A percentile compares a stretch with the other conserved stretches of the same genome.
Conservation (phyloP, 2,113 vertebrate genomes). For the Laterallus jamaicensis region DNA sequence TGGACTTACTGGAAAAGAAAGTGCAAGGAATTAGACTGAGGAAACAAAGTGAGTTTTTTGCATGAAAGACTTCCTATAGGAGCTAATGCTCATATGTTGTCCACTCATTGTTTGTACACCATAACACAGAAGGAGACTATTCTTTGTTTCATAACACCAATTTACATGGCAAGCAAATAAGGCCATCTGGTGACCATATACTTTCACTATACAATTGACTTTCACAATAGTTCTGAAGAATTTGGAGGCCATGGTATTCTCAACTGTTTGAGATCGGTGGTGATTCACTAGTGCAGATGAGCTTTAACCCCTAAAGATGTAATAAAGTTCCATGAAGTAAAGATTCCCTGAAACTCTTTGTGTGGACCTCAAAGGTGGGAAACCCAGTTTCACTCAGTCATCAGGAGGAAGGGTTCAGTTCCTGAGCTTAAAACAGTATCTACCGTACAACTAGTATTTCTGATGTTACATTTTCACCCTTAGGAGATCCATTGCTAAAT, state of each 20-base stretch:
- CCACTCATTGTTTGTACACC: not conserved
- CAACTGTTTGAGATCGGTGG: accelerated
- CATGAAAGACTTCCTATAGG: not conserved
- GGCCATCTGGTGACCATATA: not conserved
- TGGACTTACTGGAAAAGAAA: not conserved
- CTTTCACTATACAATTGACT: not conserved
- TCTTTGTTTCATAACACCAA: not conserved
- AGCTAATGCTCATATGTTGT: not conserved
- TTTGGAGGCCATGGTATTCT: not conserved
- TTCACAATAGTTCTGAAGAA: not conserved
- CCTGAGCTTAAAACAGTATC: not conserved
- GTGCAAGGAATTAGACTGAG: not conserved
- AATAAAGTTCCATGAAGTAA: not conserved
- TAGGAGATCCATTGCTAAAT: not conserved
- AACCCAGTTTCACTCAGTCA: not conserved
- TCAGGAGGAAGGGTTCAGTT: not conserved
- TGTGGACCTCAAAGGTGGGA: not conserved
- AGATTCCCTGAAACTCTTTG: not conserved
- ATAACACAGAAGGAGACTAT: not conserved
- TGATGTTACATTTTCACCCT: not conserved
- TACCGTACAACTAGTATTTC: not conserved
- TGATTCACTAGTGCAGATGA: not conserved
- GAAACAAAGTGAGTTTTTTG: not conserved
- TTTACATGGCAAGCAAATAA: not conserved
- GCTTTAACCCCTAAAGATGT: not conserved